These are phyloP conservation scores for Spondyliosoma cantharus DNA, from an alignment of 2,797 vertebrate genomes.

Conservation along the genomic window DNA sequence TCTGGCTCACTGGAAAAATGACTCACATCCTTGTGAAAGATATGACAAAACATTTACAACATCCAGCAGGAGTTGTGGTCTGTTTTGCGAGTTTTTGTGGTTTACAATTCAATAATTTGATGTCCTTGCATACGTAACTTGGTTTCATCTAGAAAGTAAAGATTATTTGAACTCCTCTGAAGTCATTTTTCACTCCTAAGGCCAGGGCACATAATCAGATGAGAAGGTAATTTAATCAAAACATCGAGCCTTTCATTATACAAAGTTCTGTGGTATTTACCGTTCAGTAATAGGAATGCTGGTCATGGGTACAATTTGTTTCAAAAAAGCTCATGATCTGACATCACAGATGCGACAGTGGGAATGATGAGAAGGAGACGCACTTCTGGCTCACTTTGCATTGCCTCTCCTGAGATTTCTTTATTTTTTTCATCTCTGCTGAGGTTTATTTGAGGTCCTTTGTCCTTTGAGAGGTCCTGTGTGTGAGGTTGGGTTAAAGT, in stretches of 20 bases:
- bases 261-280: slow-evolving; percentile 26
- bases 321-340: slow-evolving; percentile 25
- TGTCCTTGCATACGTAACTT: slow-evolving; percentile 38
- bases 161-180: slow-evolving; percentile 15
- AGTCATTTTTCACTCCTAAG: slow-evolving; percentile 22
- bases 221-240: slow-evolving; percentile 50
- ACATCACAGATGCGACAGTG: neutral
- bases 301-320: slow-evolving; percentile 31
- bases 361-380: neutral
- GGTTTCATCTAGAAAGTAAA: slow-evolving; percentile 3
- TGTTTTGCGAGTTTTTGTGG: neutral
- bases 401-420: slow-evolving; percentile 14
- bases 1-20: slow-evolving; percentile 50
- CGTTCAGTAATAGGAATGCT: slow-evolving; percentile 23
- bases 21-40: slow-evolving; percentile 56
- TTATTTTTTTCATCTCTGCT: neutral
- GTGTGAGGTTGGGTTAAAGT: neutral
- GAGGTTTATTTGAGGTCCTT: neutral
- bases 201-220: slow-evolving; percentile 38
- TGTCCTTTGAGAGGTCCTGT: neutral
- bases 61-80: slow-evolving; percentile 23
- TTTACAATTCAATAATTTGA: slow-evolving; percentile 23
- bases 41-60: slow-evolving; percentile 30
- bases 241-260: slow-evolving; percentile 35
- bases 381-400: neutral